Percentiles rank a stretch among this genome's conserved stretches.
phyloP scores from a whole-genome alignment of 2,113 vertebrate genomes.

The Thoracochromis brauschi region DNA sequence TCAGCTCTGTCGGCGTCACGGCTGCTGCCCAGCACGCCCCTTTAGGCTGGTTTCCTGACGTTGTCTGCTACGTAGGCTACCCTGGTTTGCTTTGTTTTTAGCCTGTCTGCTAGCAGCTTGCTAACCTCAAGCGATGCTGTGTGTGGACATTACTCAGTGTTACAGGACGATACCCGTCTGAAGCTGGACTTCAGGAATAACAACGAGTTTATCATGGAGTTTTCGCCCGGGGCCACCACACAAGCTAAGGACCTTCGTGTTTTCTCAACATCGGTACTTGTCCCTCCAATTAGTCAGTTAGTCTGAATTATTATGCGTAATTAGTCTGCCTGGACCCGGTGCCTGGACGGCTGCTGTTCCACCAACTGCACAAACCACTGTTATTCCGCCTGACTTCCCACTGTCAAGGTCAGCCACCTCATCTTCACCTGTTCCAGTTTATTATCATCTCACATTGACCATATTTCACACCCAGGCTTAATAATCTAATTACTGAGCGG shows the following conservation, averaged over 20 bases:
- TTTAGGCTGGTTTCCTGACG: neutral
- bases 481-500: rapidly evolving
- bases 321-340: rapidly evolving
- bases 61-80: neutral
- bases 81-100: neutral
- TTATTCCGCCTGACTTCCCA: rapidly evolving
- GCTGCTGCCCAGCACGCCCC: rapidly evolving
- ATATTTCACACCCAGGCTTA: neutral
- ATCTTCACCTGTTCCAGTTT: neutral
- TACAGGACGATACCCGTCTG: rapidly evolving
- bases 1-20: rapidly evolving
- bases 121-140: rapidly evolving
- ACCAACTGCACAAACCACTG: neutral
- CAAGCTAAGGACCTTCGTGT: neutral
- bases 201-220: neutral
- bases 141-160: neutral
- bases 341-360: rapidly evolving
- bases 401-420: neutral
- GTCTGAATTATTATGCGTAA: neutral
- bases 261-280: rapidly evolving
- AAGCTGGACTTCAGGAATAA: neutral
- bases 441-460: rapidly evolving
- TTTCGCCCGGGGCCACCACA: neutral
- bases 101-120: neutral
- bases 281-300: neutral